Percentiles rank a stretch among this genome's conserved stretches.
These are phyloP conservation scores for Gobio occitaniae DNA, from an alignment of 2,797 vertebrate genomes.

Conservation along the genomic window DNA sequence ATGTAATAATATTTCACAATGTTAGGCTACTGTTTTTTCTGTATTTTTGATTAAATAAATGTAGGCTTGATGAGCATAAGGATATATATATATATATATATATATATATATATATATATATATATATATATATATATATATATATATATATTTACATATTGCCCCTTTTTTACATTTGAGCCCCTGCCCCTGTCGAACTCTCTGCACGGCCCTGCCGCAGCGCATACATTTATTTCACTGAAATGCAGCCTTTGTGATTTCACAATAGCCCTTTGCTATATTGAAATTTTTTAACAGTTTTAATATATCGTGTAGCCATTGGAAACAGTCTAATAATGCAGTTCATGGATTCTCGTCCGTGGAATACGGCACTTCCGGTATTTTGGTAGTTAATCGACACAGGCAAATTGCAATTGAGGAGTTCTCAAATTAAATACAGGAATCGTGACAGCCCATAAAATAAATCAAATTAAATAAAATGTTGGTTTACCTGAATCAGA, in stretches of 20 bases:
- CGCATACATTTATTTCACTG: background rate
- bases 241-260: background rate
- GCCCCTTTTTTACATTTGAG: no score
- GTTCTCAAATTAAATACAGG: background rate
- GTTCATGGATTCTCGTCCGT: background rate
- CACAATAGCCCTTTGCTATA: background rate
- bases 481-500: constrained; percentile 68
- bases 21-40: no score
- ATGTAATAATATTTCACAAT: no score
- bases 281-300: background rate
- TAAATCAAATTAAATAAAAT: background rate
- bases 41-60: no score
- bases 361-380: background rate
- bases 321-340: background rate
- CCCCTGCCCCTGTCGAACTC: no score
- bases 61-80: no score
- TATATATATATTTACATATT: no score
- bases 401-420: no score
- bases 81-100: no score
- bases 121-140: no score
- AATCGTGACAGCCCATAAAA: background rate
- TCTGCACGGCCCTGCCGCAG: no score
- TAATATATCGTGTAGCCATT: background rate
- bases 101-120: no score
- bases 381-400: background rate